phyloP scores from a whole-genome alignment of 2,888 invertebrate genomes.

The Seira sanloemensis region DNA sequence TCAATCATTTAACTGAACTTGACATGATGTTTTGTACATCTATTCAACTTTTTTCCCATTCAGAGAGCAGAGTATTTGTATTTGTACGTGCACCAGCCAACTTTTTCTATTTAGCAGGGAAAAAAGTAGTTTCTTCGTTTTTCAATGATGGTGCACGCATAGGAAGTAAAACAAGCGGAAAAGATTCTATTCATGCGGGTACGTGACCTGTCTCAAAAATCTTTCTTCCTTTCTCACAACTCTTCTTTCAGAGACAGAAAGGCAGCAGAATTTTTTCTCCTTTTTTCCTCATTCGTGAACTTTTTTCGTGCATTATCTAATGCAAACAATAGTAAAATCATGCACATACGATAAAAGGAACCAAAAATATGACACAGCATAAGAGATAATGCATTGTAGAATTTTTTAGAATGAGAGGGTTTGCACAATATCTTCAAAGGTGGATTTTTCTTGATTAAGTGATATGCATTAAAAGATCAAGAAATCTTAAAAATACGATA shows the following conservation, averaged over 20 bases:
- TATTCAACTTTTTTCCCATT: constrained; percentile 26
- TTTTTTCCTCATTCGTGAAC: neutral
- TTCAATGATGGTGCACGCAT: constrained; percentile 31
- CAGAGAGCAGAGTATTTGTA: too few species aligned
- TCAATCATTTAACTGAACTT: constrained; percentile 45
- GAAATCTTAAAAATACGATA: too few species aligned
- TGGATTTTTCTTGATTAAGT: constrained; percentile 22
- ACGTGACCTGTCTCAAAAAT: constrained; percentile 66
- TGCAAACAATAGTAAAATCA: constrained; percentile 59
- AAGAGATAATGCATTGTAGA: neutral
- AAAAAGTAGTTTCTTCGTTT: constrained; percentile 6
- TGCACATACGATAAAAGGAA: constrained; percentile 49
- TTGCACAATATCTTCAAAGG: neutral
- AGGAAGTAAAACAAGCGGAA: constrained; percentile 64
- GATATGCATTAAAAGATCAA: constrained; percentile 47
- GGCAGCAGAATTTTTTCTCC: neutral
- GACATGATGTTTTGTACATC: constrained; percentile 37
- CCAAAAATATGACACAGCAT: neutral
- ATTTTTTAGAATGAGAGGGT: neutral
- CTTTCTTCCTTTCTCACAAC: constrained; percentile 48
- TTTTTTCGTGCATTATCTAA: constrained; percentile 32
- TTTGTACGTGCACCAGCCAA: too few species aligned
- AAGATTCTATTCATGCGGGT: constrained; percentile 55
- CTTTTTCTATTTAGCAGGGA: constrained; percentile 24
- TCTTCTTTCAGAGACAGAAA: constrained; percentile 3